Percentiles rank a stretch among this genome's conserved stretches.
phyloP scores from a whole-genome alignment of 2,113 vertebrate genomes.

The Muntiacus muntjak region DNA sequence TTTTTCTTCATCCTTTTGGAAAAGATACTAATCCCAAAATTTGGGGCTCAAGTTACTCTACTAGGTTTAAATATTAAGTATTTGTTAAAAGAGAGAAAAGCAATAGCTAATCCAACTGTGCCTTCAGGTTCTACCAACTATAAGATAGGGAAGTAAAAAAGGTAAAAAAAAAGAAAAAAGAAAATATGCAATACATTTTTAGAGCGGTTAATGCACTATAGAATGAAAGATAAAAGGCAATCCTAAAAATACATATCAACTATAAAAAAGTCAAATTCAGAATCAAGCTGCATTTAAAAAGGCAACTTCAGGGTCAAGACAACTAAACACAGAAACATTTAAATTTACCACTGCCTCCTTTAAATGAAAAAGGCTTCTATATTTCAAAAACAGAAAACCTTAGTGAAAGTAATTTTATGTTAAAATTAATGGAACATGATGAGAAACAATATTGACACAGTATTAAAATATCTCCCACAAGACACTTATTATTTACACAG shows the following conservation, averaged over 20 bases:
- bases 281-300: background rate
- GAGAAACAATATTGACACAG: background rate
- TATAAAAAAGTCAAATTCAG: background rate
- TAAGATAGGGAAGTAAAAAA: background rate
- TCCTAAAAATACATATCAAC: background rate
- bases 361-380: background rate
- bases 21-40: background rate
- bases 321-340: background rate
- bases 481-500: background rate
- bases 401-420: background rate
- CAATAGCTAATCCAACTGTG: background rate
- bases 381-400: background rate
- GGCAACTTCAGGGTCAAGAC: background rate
- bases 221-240: background rate
- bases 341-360: background rate
- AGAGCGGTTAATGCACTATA: background rate
- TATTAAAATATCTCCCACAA: background rate
- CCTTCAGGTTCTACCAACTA: background rate
- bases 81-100: background rate
- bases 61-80: background rate
- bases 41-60: constrained; percentile 3
- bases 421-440: background rate
- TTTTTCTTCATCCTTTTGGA: background rate
- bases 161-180: background rate
- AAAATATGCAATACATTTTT: background rate